These are phyloP conservation scores for Valencia hispanica DNA, from an alignment of 2,797 vertebrate species.

Conservation along the genomic window DNA sequence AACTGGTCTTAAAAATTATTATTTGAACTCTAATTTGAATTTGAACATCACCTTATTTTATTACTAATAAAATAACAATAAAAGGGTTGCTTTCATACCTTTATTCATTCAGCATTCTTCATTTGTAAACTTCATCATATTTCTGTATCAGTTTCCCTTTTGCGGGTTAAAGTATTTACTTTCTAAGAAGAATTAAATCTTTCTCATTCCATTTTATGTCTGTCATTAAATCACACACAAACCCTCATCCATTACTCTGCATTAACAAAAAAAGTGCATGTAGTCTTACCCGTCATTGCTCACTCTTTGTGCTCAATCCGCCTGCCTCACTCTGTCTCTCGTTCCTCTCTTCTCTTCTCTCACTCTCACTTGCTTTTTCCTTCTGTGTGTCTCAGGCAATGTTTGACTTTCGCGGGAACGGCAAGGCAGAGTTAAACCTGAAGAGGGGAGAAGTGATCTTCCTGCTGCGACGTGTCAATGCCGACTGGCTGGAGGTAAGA, in stretches of 20 bases:
- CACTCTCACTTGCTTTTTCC: conserved; percentile 42
- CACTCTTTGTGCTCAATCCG: conserved; percentile 46
- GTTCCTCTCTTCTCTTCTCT: conserved; percentile 45
- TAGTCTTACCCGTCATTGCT: conserved; percentile 67
- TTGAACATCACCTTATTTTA: neutral
- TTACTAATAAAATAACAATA: neutral
- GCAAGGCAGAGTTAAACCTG: conserved; percentile 89
- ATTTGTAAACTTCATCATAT: neutral
- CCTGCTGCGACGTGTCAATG: conserved; percentile 91
- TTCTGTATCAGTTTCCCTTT: neutral
- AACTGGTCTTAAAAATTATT: neutral
- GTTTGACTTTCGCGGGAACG: conserved; percentile 90
- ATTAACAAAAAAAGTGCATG: conserved; percentile 20
- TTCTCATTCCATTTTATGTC: neutral
- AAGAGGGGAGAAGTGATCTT: conserved; percentile 93
- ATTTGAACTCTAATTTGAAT: neutral
- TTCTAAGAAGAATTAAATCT: neutral
- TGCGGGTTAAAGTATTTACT: neutral
- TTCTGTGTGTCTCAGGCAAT: conserved; percentile 80
- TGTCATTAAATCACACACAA: neutral
- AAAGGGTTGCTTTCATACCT: neutral
- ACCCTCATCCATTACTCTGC: neutral
- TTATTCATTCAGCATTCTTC: neutral
- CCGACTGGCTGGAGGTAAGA: conserved; percentile 95
- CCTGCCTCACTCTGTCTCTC: conserved; percentile 40